Base-by-base conservation (phyloP, 2,113 vertebrate species). In the Plestiodon gilberti region DNA sequence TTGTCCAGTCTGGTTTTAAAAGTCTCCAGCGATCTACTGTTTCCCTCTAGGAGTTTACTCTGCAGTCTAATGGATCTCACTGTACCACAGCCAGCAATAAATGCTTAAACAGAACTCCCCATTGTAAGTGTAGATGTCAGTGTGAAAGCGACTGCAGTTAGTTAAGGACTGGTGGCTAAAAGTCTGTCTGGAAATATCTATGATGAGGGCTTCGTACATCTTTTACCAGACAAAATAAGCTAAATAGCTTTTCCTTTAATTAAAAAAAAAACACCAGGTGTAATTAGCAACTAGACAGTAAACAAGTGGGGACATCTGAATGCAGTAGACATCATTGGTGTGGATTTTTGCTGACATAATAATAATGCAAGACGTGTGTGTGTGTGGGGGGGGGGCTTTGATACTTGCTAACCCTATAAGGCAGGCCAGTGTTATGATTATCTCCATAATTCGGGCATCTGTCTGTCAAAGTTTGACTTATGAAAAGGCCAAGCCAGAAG, bases 1-100 rank as follows among this genome's bases (percentile, higher is more conserved):
- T 70, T 76, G 87, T 73, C 87, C 85, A 64, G 89, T 57, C 57
- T 76, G 28, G 65, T 84, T 83, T 70, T 28, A 82, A 91, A 80
- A 55, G 88, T 83, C n/a, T 86, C 38, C 81, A 64, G 33, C 22
- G 76, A 18, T 65, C 65, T 78, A 87, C 40, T 38, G 9, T 35
- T 65, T 83, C n/a, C 82, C 75, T 55, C 0, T 2, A 83, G 80
- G 86, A 86, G n/a, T 61, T 35, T 74, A 69, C 33, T 74, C 48
- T 78, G 35, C 5, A 84, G 57, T 61, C 67, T 76, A 22, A 57
- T 11, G 88, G 75, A 87, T 83, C 83, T 90, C 18, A 5, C n/a
- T 5, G 52, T 64, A 33, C 71, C 89, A 18, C 22, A 38, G 74
- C 43, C 70, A 82, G 25, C 62, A 38, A 17, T 71, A 59, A 0